phyloP scores from a whole-genome alignment of 2,797 vertebrate species.

The Leptatherina wallacei region DNA sequence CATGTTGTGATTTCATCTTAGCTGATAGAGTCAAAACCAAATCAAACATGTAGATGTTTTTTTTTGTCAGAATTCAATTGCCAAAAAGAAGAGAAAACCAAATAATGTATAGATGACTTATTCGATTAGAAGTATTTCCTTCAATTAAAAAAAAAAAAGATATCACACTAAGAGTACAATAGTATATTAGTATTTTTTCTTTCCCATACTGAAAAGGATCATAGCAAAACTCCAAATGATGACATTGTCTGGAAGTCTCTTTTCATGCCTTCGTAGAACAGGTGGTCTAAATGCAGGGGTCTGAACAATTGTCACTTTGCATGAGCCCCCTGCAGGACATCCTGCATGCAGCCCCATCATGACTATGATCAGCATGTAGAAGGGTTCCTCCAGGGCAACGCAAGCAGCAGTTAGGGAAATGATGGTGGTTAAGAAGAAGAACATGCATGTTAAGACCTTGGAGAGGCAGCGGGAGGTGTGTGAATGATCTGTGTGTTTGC shows the following conservation, averaged over 20 bases:
- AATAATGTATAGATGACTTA: not conserved
- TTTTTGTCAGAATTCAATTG: not conserved
- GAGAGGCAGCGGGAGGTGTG: conserved; percentile 34
- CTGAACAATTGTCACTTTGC: conserved; percentile 13
- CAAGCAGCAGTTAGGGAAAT: conserved; percentile 76
- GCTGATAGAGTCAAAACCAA: not conserved
- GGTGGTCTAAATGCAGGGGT: conserved; percentile 8
- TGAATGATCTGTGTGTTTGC: conserved; percentile 31
- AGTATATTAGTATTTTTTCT: too few relatives aligned
- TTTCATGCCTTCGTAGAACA: conserved; percentile 5
- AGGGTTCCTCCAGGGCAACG: conserved; percentile 39
- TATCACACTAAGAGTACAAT: not conserved
- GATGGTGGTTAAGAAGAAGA: conserved; percentile 64
- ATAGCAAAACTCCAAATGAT: not conserved
- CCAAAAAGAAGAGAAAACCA: not conserved
- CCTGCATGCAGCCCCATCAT: conserved; percentile 56
- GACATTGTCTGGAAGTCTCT: not conserved
- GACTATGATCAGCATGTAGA: conserved; percentile 64
- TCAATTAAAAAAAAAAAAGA: too few relatives aligned
- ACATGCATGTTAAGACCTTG: conserved; percentile 54
- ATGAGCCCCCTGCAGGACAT: conserved; percentile 15
- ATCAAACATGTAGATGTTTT: not conserved
- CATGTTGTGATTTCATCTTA: not conserved
- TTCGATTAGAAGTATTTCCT: not conserved
- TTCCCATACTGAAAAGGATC: not conserved